phyloP scores from a whole-genome alignment of 2,113 vertebrate genomes.

The Nycticryphes semicollaris region DNA sequence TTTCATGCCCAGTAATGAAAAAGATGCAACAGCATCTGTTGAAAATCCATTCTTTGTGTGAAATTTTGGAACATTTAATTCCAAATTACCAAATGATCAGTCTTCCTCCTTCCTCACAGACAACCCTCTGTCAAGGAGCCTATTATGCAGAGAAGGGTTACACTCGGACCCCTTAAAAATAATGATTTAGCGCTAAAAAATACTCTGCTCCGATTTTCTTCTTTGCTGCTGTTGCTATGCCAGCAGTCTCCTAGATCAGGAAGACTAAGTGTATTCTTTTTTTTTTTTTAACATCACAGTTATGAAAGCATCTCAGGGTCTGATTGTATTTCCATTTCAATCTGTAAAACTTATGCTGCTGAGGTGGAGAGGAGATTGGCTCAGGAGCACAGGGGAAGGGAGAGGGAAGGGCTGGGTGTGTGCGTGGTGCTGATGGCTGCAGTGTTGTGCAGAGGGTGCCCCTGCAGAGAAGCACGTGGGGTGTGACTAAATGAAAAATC shows the following conservation, averaged over 20 bases:
- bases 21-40: background rate
- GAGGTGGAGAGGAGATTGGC: background rate
- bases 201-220: background rate
- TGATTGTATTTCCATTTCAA: background rate
- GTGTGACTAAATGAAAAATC: background rate
- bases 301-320: background rate
- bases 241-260: background rate
- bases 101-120: background rate
- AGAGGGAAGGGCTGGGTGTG: background rate
- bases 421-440: rapidly evolving
- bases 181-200: background rate
- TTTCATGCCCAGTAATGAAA: background rate
- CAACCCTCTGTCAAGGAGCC: background rate
- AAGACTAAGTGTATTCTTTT: background rate
- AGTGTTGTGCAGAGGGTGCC: rapidly evolving
- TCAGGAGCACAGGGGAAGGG: background rate
- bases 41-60: background rate
- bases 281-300: background rate
- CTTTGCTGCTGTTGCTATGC: background rate
- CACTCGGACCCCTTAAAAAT: background rate
- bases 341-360: background rate
- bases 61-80: background rate
- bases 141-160: background rate
- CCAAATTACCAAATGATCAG: background rate
- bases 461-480: rapidly evolving